Base-by-base conservation (phyloP, 2,113 vertebrate species). In the Salvelinus fontinalis region DNA sequence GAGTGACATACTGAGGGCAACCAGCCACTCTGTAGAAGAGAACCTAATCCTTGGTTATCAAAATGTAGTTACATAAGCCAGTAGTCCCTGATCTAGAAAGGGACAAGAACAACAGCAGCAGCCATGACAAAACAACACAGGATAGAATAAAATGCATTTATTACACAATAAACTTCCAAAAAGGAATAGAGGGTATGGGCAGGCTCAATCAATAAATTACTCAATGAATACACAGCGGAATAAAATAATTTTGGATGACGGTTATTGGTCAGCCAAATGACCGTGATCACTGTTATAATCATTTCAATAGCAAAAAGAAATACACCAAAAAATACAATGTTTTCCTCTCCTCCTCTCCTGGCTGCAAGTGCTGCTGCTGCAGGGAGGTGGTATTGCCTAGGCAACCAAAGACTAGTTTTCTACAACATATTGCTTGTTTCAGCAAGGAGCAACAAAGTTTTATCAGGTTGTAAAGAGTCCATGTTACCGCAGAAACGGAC, bases 11-110 rank as follows among this genome's bases (percentile, higher is more conserved):
- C 68, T 71, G 75, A 77, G 76, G 71, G 60, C 78, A 78, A 18
- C 66, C 75, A 70, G 79, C 64, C 74, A 14, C 76, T 82, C 76
- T 82, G 83, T 64, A 72, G 65, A 82, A 78, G 75, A 85, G 74
- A 2, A 71, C 72, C 77, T 90, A 90, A 91, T 92, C 91, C 88
- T 78, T 77, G 75, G 77, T 83, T 87, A 90, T 92, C 87, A 88
- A 90, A 91, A 91, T 85, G 84, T 79, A 70, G 71, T 92, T 91
- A 91, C 79, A 82, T 88, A 91, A 92, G 82, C 81, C 69, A 71
- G 51, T 71, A 78, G 9, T 22, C 75, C 76, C 79, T 78, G 80
- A 88, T 86, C 77, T 72, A 76, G 71, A 73, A 44, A 44, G 39
- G 39, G 39, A 11, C 9, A 44, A 11, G 39, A 11, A 11, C 39